Percentiles rank a stretch among this genome's conserved stretches.
Conservation (phyloP, 2,113 vertebrate genomes). For the Serinus canaria region DNA sequence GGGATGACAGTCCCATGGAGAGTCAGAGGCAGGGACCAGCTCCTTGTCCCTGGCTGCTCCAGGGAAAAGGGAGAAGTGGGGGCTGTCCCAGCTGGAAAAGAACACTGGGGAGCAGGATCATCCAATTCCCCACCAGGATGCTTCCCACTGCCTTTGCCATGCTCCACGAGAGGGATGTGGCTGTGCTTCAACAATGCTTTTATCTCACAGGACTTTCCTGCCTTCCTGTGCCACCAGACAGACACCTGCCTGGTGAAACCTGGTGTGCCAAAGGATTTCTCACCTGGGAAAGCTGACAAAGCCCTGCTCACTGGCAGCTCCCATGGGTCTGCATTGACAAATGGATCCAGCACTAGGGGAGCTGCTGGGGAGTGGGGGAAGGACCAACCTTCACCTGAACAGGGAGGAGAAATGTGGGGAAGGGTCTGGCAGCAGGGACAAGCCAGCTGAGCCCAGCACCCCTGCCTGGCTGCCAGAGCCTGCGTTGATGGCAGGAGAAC, state of each 20-base stretch:
- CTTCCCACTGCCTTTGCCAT: background rate
- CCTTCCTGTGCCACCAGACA: background rate
- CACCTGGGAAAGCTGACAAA: background rate
- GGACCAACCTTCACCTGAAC: background rate
- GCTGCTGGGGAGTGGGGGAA: background rate
- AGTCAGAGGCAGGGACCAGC: background rate
- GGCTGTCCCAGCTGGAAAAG: background rate
- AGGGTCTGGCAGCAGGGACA: background rate
- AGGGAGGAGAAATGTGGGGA: background rate
- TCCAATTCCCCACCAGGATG: fast-evolving
- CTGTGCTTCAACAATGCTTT: fast-evolving
- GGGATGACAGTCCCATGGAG: fast-evolving
- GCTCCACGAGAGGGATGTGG: background rate
- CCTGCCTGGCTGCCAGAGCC: background rate
- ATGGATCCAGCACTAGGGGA: background rate
- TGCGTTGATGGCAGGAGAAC: background rate
- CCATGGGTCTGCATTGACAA: fast-evolving
- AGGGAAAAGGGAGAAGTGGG: background rate
- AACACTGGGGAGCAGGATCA: background rate
- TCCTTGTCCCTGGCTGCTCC: background rate
- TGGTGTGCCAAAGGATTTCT: background rate
- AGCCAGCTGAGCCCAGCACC: background rate
- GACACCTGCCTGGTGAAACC: background rate
- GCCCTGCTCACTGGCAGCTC: background rate
- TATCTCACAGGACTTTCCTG: background rate